Conservation (phyloP, 2,113 vertebrate species). For the Bubo bubo region DNA sequence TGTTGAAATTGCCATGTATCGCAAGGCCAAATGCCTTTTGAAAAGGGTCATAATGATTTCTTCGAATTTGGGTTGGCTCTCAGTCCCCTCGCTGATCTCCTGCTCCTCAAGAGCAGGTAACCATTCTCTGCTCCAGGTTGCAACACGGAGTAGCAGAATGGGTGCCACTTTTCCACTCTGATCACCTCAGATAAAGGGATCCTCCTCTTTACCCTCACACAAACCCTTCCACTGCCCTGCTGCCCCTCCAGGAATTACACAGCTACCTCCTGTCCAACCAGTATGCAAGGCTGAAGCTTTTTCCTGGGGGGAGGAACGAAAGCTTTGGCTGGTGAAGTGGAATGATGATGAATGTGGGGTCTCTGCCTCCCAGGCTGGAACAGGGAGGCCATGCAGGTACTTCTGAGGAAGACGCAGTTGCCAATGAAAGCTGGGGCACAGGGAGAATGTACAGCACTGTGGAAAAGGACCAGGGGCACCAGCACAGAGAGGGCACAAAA, state of each 20-base stretch:
- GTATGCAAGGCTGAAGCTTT: fast-evolving
- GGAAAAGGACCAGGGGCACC: background rate
- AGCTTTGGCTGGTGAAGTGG: background rate
- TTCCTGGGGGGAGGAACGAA: background rate
- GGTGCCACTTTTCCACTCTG: background rate
- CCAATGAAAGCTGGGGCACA: background rate
- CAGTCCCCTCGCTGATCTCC: background rate
- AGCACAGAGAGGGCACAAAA: background rate
- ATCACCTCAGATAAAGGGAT: background rate
- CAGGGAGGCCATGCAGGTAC: fast-evolving
- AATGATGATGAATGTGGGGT: fast-evolving
- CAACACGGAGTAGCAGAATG: background rate
- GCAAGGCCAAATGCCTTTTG: background rate
- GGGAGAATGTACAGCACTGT: fast-evolving
- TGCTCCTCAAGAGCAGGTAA: background rate
- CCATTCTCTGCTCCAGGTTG: background rate
- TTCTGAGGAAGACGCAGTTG: fast-evolving
- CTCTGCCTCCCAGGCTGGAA: background rate
- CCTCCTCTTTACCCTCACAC: background rate
- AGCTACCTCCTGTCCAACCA: background rate
- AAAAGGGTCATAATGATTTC: background rate
- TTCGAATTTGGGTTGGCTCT: background rate
- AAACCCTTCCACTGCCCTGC: background rate
- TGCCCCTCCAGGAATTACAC: background rate
- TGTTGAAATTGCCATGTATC: background rate